Conservation (phyloP, 2,888 invertebrate species). For the Cartodere bifasciata region DNA sequence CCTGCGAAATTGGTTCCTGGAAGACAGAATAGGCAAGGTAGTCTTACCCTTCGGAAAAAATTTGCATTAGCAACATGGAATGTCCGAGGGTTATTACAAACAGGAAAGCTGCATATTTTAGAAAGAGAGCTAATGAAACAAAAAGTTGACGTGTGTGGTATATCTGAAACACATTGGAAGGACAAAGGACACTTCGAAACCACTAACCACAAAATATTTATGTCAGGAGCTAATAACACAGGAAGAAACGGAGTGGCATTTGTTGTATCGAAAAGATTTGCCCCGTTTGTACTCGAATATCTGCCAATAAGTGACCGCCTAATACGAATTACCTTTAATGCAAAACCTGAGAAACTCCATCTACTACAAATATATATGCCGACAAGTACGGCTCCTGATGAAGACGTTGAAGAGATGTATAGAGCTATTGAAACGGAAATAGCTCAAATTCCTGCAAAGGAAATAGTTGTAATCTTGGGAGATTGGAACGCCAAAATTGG, state of each 20-base stretch:
- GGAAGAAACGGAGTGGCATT: slow-evolving; percentile 1
- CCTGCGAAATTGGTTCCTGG: slow-evolving; percentile 2
- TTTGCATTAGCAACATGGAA: slow-evolving; percentile 1
- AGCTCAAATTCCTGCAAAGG: background rate
- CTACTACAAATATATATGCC: slow-evolving; percentile 4
- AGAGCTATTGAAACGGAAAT: background rate
- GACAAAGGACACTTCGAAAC: slow-evolving; percentile 3
- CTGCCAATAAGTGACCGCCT: slow-evolving; percentile 2
- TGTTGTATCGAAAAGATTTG: slow-evolving; percentile 3
- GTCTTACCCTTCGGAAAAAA: background rate
- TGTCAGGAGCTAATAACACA: slow-evolving; percentile 1
- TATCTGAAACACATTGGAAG: slow-evolving; percentile 4
- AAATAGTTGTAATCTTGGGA: background rate
- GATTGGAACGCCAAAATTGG: no score
- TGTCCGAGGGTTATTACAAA: background rate
- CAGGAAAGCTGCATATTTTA: slow-evolving; percentile 1
- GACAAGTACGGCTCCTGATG: slow-evolving; percentile 2
- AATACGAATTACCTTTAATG: slow-evolving; percentile 1
- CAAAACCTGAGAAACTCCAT: slow-evolving; percentile 1
- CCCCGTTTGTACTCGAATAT: background rate
- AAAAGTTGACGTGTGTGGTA: slow-evolving; percentile 1
- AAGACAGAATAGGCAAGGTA: background rate
- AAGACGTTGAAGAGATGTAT: slow-evolving; percentile 1
- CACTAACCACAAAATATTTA: background rate
- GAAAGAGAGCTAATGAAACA: slow-evolving; percentile 2